A percentile compares a stretch with the other conserved stretches of the same genome.
These are phyloP conservation scores for Ophioderma brevispina DNA, from an alignment of 35 echinoderm and acorn worm genomes.

Conservation along the genomic window DNA sequence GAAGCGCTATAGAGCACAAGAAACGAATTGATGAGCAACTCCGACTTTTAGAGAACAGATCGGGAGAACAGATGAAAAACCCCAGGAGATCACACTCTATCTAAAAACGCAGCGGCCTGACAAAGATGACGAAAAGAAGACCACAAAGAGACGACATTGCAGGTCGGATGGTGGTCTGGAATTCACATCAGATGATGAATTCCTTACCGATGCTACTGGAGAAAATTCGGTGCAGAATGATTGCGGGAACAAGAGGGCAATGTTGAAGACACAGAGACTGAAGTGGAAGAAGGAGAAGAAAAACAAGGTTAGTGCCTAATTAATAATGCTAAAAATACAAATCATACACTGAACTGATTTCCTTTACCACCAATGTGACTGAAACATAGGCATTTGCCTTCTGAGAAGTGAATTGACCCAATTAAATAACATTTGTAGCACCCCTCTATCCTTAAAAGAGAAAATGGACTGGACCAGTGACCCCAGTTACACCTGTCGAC, in stretches of 20 bases:
- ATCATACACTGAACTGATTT: too few relatives aligned
- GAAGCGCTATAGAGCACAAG: slow-evolving; percentile 20
- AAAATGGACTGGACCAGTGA: too few relatives aligned
- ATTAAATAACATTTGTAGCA: too few relatives aligned
- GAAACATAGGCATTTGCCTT: too few relatives aligned
- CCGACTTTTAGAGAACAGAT: not conserved
- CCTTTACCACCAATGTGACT: too few relatives aligned
- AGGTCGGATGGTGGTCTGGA: not conserved
- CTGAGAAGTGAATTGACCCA: too few relatives aligned
- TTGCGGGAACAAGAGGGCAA: too few relatives aligned
- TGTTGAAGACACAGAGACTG: not conserved
- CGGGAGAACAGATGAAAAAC: slow-evolving; percentile 7
- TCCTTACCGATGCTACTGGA: not conserved
- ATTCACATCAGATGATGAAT: not conserved
- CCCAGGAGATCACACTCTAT: not conserved
- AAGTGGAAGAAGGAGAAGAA: too few relatives aligned
- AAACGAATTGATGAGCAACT: slow-evolving; percentile 1
- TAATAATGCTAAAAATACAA: too few relatives aligned
- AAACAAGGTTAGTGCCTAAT: too few relatives aligned
- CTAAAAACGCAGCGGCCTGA: not conserved
- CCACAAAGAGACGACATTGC: not conserved
- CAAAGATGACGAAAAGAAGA: not conserved
- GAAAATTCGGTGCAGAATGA: not conserved
- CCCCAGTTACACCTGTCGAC: too few relatives aligned
- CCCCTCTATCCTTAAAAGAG: too few relatives aligned